A percentile compares a stretch with the other conserved stretches of the same genome.
Evolutionary conservation across 2,888 invertebrate species (phyloP).

Genomic region (Eremobia ochroleuca): DNA sequence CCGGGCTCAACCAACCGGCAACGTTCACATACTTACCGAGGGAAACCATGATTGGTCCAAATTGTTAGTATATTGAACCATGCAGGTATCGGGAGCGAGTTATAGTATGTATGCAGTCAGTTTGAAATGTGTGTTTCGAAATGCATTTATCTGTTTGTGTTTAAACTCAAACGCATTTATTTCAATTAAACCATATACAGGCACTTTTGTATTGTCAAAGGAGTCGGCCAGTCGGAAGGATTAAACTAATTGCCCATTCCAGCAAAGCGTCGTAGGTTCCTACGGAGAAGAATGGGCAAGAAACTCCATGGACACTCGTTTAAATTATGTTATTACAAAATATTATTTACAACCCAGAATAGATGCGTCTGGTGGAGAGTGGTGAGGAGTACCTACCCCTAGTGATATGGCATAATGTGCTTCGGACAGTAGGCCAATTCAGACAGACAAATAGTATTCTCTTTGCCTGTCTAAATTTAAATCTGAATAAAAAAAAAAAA

Average conservation of each 20-base stretch:
- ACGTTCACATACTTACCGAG: conserved; percentile 62
- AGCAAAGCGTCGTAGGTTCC: too few species aligned
- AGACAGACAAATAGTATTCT: not conserved
- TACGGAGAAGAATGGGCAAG: not conserved
- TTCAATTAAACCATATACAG: not conserved
- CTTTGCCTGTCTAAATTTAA: too few species aligned
- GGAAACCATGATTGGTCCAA: conserved; percentile 63
- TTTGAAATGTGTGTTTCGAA: not conserved
- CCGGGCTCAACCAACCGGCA: conserved; percentile 64
- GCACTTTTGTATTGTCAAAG: not conserved
- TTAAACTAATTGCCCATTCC: too few species aligned
- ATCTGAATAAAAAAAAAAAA: too few species aligned
- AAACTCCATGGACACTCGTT: not conserved
- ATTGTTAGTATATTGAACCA: conserved; percentile 62
- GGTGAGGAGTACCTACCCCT: not conserved
- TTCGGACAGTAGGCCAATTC: not conserved
- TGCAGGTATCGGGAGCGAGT: conserved; percentile 33
- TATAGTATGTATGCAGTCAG: not conserved
- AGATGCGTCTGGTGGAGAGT: not conserved
- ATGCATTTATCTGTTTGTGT: not conserved
- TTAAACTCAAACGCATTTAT: not conserved
- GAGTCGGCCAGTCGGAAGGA: not conserved
- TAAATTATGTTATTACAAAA: not conserved
- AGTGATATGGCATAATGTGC: not conserved
- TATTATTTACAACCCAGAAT: not conserved